These are phyloP conservation scores for Ophioninae sp. DNA, from an alignment of 2,888 invertebrate species.

Conservation along the genomic window DNA sequence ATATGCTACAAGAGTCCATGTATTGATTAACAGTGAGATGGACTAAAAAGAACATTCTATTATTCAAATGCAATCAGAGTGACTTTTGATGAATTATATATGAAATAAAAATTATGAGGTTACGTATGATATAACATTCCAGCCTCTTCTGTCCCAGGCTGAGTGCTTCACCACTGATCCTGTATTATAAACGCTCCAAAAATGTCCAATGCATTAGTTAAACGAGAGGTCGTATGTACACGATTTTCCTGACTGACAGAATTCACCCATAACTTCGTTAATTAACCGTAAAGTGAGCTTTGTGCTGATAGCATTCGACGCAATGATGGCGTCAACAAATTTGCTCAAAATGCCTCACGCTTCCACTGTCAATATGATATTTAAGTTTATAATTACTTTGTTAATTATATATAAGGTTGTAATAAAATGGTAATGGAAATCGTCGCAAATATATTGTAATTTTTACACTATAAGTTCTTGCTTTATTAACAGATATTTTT, in stretches of 20 bases:
- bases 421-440: too few relatives aligned
- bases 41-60: neutral
- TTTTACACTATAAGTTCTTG: too few relatives aligned
- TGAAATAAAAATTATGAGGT: neutral
- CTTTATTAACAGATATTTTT: too few relatives aligned
- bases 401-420: too few relatives aligned
- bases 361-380: neutral
- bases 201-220: slow-evolving; percentile 6
- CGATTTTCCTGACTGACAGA: neutral
- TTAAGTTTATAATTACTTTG: neutral
- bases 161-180: neutral
- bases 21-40: slow-evolving; percentile 4
- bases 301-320: neutral
- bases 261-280: neutral
- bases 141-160: neutral
- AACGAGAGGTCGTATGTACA: neutral
- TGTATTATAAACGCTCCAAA: neutral
- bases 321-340: neutral
- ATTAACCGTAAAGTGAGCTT: slow-evolving; percentile 8
- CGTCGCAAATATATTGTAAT: too few relatives aligned
- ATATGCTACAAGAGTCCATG: neutral
- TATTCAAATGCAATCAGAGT: slow-evolving; percentile 25
- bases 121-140: too few relatives aligned
- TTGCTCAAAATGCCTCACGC: neutral
- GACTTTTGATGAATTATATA: slow-evolving; percentile 12